Percentiles rank a stretch among this genome's conserved stretches.
Evolutionary conservation across 2,113 vertebrate genomes (phyloP).

Genomic region (Trogon melanurus): DNA sequence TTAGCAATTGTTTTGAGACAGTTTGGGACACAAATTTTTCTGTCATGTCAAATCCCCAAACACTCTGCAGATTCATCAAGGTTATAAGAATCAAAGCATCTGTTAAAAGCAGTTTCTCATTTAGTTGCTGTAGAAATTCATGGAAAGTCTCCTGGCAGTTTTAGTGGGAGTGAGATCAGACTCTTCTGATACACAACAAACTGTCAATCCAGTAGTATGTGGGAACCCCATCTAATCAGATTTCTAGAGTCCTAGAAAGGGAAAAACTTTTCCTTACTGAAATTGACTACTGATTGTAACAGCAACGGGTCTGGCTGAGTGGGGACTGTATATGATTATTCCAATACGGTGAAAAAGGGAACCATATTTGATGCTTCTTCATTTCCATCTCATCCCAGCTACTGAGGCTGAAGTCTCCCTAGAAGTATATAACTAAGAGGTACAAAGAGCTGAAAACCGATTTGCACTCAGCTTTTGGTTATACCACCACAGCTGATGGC

Average conservation of each 20-base stretch:
- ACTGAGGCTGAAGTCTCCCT: neutral
- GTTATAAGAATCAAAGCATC: neutral
- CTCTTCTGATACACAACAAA: neutral
- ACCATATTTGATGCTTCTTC: neutral
- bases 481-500: neutral
- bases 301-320: neutral
- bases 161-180: neutral
- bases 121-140: neutral
- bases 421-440: neutral
- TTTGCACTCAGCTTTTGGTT: neutral
- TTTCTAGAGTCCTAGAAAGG: neutral
- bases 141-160: neutral
- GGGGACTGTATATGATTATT: neutral
- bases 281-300: neutral
- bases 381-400: neutral
- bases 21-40: neutral
- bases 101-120: neutral
- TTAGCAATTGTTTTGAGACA: neutral
- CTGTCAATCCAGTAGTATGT: neutral
- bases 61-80: neutral
- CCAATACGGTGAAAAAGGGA: neutral
- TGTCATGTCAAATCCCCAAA: neutral
- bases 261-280: neutral
- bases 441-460: neutral
- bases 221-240: neutral